phyloP scores from a whole-genome alignment of 2,797 vertebrate genomes.

The Pangasius krempfi region DNA sequence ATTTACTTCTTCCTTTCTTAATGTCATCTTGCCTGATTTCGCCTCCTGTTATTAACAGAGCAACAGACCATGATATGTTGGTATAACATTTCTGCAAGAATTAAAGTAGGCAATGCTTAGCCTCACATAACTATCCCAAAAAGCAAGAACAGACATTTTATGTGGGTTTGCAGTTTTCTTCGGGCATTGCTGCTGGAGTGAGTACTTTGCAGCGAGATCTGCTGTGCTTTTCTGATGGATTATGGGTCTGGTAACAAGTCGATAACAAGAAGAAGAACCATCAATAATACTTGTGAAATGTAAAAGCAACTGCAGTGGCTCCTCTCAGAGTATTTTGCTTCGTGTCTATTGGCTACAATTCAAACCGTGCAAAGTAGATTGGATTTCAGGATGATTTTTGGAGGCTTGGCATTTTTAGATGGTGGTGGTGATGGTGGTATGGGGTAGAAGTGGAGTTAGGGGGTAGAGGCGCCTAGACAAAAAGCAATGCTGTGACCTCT shows the following conservation, averaged over 20 bases:
- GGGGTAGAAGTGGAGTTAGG: neutral
- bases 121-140: neutral
- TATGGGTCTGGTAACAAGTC: constrained; percentile 6
- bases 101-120: constrained; percentile 6
- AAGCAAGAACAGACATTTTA: constrained; percentile 6
- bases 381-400: constrained; percentile 2
- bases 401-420: constrained; percentile 6
- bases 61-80: constrained; percentile 35
- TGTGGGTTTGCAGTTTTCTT: constrained; percentile 1
- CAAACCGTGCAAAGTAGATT: constrained; percentile 10
- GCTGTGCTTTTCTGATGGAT: constrained; percentile 28
- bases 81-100: constrained; percentile 17
- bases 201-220: neutral
- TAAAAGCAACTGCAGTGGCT: constrained; percentile 16
- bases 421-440: neutral
- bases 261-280: constrained; percentile 21
- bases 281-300: constrained; percentile 20
- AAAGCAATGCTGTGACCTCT: constrained; percentile 8
- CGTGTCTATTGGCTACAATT: constrained; percentile 16
- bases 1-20: neutral
- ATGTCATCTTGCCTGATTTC: neutral
- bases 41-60: neutral
- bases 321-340: neutral
- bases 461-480: neutral
- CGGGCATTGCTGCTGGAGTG: neutral